These are phyloP conservation scores for Abrostola tripartita DNA, from an alignment of 2,888 invertebrate species.

Conservation along the genomic window DNA sequence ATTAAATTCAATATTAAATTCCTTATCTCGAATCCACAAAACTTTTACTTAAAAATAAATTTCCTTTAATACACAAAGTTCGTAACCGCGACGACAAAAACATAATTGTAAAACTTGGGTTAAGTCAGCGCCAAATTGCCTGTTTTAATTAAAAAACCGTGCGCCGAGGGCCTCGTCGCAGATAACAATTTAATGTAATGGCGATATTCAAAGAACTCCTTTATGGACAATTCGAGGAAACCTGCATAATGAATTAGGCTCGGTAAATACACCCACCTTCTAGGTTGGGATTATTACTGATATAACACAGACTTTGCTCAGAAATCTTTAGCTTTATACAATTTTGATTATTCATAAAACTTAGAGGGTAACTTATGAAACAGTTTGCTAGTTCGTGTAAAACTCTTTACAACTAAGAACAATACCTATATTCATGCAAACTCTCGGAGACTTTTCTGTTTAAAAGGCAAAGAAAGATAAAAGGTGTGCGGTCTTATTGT, in stretches of 20 bases:
- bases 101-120: constrained; percentile 76
- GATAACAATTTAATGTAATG: constrained; percentile 83
- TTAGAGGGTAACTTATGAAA: constrained; percentile 51
- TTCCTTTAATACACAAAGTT: constrained; percentile 64
- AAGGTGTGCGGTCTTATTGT: constrained; percentile 62
- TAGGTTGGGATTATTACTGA: constrained; percentile 36
- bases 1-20: constrained; percentile 50
- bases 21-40: constrained; percentile 44
- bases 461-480: constrained; percentile 53
- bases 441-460: constrained; percentile 61
- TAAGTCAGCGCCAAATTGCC: constrained; percentile 79
- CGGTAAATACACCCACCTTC: constrained; percentile 52
- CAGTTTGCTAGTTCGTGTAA: constrained; percentile 55
- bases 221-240: constrained; percentile 75
- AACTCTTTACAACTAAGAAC: constrained; percentile 48
- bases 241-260: constrained; percentile 77
- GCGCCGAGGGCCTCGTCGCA: constrained; percentile 74
- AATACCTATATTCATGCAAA: constrained; percentile 63
- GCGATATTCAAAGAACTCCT: constrained; percentile 78
- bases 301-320: constrained; percentile 31
- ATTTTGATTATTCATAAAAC: constrained; percentile 54
- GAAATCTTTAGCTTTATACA: constrained; percentile 48
- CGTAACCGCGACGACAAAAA: constrained; percentile 69
- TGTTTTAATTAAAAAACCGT: constrained; percentile 83
- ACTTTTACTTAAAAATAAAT: constrained; percentile 60